Percentiles rank a stretch among this genome's conserved stretches.
phyloP scores from a whole-genome alignment of 2,797 vertebrate species.

The Columba guinea region DNA sequence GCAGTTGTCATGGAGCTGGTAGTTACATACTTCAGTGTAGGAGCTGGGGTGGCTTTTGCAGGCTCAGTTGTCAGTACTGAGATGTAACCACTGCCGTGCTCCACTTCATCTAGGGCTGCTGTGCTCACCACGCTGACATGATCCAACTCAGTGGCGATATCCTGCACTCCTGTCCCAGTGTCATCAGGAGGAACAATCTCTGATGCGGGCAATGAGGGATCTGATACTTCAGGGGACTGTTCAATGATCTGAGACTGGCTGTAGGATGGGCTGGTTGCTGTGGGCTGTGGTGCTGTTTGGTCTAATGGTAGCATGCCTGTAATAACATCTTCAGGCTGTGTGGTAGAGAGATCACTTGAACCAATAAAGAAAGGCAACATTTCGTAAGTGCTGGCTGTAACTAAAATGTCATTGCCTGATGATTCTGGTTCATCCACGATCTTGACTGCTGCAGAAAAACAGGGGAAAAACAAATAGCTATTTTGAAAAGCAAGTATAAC shows the following conservation, averaged over 20 bases:
- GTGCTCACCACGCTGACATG: not conserved
- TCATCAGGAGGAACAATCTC: fast-evolving
- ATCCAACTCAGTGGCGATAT: constrained; percentile 67
- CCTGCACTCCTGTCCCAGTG: constrained; percentile 17
- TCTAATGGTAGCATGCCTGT: not conserved
- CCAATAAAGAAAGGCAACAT: constrained; percentile 35
- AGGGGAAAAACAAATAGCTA: not conserved
- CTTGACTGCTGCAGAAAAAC: constrained; percentile 51
- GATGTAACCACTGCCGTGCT: constrained; percentile 70
- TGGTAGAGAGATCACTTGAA: not conserved
- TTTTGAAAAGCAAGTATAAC: not conserved
- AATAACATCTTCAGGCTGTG: not conserved
- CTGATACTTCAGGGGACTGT: not conserved
- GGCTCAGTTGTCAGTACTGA: constrained; percentile 21
- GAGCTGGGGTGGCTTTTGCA: constrained; percentile 59
- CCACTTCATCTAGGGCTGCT: constrained; percentile 45
- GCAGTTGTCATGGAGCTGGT: constrained; percentile 82
- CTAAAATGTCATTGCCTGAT: constrained; percentile 48
- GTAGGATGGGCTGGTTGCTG: not conserved
- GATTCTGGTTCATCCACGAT: constrained; percentile 50
- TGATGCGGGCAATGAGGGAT: not conserved
- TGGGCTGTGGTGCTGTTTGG: not conserved
- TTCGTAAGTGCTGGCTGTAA: not conserved
- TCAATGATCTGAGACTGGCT: constrained; percentile 14
- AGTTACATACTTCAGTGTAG: constrained; percentile 79